Base-by-base conservation (phyloP, 30 jellyfish, hydroid and myxozoan species). In the Cassiopea xamachana region DNA sequence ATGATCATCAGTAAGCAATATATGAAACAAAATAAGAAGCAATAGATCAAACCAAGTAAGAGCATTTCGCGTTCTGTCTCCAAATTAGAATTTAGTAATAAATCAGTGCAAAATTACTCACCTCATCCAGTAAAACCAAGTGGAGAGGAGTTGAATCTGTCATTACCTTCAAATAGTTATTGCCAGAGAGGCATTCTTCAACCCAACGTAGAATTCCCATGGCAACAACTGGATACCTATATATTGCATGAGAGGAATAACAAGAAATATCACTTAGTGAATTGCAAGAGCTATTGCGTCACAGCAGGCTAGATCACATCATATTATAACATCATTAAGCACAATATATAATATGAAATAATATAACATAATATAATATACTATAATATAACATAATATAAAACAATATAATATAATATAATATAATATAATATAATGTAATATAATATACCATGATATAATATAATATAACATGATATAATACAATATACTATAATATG, bases 151-250 rank as follows among this genome's bases (percentile, higher is more conserved):
- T 87, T 1, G 97, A 81, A 74, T 95, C 99, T 43, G 98, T 87
- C 93, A 95, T 91, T 7, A 95, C 99, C 82, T 95, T 91, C 74
- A 82, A 76, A 69, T 95, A 91, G 71, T 95, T 82, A 62, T 89
- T 90, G 61, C 91, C 98, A 12, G 99, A 95, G 47, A 95, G 84
- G 84, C 97, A 95, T 64, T 85, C 94, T 69, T 91, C 96, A n/a
- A 95, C 96, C 99, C 99, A 95, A 19, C 89, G 92, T 61, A 95
- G 81, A 27, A 95, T 86, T 44, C 99, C 99, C 97, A 95, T 89
- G 69, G 99, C 92, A 79, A 95, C 98, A 39, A 95, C 98, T 46
- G 99, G 99, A 61, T 95, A 95, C 68, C 99, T 95, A 16, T 27
- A 68, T 7, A 68, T 59, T 59, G 69, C 13, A 50, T 18, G 43